phyloP scores from a whole-genome alignment of 2,888 invertebrate genomes.

The Ganaspis brasiliensis region DNA sequence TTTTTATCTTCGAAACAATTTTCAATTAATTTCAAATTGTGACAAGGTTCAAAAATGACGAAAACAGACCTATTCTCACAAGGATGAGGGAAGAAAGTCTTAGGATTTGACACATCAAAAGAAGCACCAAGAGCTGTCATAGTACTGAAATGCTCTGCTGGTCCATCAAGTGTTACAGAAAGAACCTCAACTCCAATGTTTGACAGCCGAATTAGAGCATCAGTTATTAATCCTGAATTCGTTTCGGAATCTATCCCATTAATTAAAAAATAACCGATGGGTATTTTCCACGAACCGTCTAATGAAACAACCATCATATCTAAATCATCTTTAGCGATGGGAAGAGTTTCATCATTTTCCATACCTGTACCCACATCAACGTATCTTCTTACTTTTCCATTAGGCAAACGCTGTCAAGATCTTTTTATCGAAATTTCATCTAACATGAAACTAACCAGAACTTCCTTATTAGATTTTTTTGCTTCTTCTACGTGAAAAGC shows the following conservation, averaged over 20 bases:
- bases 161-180: slow-evolving; percentile 56
- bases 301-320: slow-evolving; percentile 47
- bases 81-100: slow-evolving; percentile 16
- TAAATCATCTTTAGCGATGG: slow-evolving; percentile 48
- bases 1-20: slow-evolving; percentile 15
- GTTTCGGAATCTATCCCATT: slow-evolving; percentile 45
- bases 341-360: neutral
- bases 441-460: slow-evolving; percentile 54
- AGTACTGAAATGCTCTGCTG: slow-evolving; percentile 54
- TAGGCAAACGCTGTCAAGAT: slow-evolving; percentile 43
- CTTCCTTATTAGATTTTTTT: slow-evolving; percentile 39
- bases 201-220: slow-evolving; percentile 46
- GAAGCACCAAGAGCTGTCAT: slow-evolving; percentile 52
- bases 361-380: slow-evolving; percentile 52
- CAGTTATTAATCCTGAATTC: slow-evolving; percentile 35
- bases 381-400: slow-evolving; percentile 55
- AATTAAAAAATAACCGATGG: slow-evolving; percentile 46
- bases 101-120: slow-evolving; percentile 22
- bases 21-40: neutral
- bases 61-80: neutral
- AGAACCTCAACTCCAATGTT: slow-evolving; percentile 53
- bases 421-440: slow-evolving; percentile 60
- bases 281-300: slow-evolving; percentile 50
- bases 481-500: slow-evolving; percentile 46
- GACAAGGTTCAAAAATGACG: slow-evolving; percentile 14